Conservation (phyloP, 37 sponge, comb jelly and placozoan genomes). For the Corticium candelabrum region DNA sequence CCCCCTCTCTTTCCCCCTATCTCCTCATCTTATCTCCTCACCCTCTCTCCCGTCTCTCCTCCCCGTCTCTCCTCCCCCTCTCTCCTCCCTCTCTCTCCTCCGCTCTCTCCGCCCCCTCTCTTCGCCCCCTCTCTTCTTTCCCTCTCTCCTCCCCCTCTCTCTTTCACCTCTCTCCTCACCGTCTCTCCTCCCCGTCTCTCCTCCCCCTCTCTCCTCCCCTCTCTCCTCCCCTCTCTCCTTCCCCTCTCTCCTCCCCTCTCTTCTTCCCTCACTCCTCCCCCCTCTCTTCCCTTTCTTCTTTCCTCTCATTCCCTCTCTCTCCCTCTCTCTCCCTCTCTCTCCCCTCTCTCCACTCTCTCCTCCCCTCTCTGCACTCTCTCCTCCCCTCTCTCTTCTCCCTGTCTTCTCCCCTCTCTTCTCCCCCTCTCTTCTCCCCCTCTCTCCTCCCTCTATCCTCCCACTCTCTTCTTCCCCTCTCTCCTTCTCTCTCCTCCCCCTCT, state of each 20-base stretch:
- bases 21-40: background rate
- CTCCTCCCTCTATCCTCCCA: background rate
- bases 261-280: background rate
- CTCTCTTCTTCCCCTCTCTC: background rate
- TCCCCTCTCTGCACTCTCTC: background rate
- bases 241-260: background rate
- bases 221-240: background rate
- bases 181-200: background rate
- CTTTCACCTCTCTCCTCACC: slow-evolving; percentile 7
- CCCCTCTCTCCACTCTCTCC: background rate
- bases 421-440: background rate
- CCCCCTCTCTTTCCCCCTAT: background rate
- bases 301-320: background rate
- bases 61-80: too few species aligned
- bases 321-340: background rate
- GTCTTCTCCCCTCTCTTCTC: background rate
- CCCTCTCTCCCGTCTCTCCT: too few species aligned
- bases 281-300: background rate
- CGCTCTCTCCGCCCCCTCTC: slow-evolving; percentile 9
- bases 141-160: background rate
- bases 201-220: background rate
- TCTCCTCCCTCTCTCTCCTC: slow-evolving; percentile 10
- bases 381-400: background rate
- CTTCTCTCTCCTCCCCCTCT: background rate
- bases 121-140: slow-evolving; percentile 14